Evolutionary conservation across 2,888 invertebrate genomes (phyloP), one percentile per base, ranked within the genome.

Genomic region (Aricia artaxerxes): DNA sequence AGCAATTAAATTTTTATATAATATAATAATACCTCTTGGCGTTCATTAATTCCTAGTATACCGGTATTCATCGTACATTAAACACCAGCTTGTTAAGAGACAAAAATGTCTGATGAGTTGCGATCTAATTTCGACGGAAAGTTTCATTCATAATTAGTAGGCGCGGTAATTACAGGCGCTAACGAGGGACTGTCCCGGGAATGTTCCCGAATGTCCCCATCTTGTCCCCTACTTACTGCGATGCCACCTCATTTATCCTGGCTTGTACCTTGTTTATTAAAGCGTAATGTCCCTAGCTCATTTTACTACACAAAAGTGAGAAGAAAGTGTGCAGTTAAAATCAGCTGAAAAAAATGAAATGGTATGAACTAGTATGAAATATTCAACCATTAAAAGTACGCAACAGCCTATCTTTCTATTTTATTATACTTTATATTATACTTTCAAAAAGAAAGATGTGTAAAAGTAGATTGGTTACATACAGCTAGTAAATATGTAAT

Each of bases 141-240:
- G 24, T 69, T 69, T 69, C 35, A 35, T 5, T 38, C 1, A 69
- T 69, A 69, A 69, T 69, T 69, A 69, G 69, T 69, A 69, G 69
- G 69, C 35, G 35, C 69, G 35, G 69, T 69, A 35, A 69, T 69
- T 69, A 69, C 35, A 69, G 69, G 31, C 69, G 38, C 69, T 69
- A 69, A 69, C 16, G 69, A 69, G 35, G 35, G 35, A 31, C 35
- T 69, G 38, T 69, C 35, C 69, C 64, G 6, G 5, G 35, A 24
- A 31, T 64, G 7, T 64, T 31, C 69, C 35, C 4, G 69, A 7
- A 35, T 35, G 35, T 69, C 69, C 35, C 13, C 35, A 7, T 31
- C 24, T 11, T 24, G 31, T 11, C 61, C 61, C 24, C 61, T 60
- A 60, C 60, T 60, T 24, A 6, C 61, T 24, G 7, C 24, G n/a